Conservation (phyloP, 2,113 vertebrate genomes). For the Numenius arquata region DNA sequence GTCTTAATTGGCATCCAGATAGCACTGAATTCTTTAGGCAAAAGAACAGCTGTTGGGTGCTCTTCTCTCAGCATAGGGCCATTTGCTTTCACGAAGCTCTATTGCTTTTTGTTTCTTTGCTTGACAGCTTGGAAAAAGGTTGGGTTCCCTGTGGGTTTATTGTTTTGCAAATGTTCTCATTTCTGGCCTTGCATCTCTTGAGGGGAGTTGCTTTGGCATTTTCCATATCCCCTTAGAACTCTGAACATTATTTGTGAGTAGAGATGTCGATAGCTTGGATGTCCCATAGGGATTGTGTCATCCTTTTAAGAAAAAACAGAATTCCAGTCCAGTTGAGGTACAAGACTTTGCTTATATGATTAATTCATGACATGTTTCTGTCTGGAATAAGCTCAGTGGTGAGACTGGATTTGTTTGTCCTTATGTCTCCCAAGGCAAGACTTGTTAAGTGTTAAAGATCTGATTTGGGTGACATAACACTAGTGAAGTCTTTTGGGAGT, state of each 20-base stretch:
- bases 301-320: conserved; percentile 14
- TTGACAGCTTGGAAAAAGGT: conserved; percentile 24
- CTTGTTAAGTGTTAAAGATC: conserved; percentile 38
- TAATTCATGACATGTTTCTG: conserved; percentile 51
- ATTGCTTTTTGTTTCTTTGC: neutral
- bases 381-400: neutral
- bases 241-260: neutral
- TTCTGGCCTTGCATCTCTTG: conserved; percentile 13
- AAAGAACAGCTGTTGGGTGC: neutral
- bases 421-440: conserved; percentile 18
- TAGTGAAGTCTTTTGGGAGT: conserved; percentile 20
- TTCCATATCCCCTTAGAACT: conserved; percentile 2
- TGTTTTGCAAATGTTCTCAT: conserved; percentile 37
- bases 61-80: neutral
- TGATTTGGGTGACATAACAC: conserved; percentile 21
- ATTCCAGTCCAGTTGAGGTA: conserved; percentile 18
- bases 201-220: conserved; percentile 13
- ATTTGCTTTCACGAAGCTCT: neutral
- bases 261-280: conserved; percentile 9
- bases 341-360: conserved; percentile 40
- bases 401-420: neutral
- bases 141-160: neutral
- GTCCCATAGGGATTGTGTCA: neutral
- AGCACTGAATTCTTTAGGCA: neutral
- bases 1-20: neutral